Conservation (phyloP, 1,140 invertebrate genomes). For the Campoletis sonorensis region DNA sequence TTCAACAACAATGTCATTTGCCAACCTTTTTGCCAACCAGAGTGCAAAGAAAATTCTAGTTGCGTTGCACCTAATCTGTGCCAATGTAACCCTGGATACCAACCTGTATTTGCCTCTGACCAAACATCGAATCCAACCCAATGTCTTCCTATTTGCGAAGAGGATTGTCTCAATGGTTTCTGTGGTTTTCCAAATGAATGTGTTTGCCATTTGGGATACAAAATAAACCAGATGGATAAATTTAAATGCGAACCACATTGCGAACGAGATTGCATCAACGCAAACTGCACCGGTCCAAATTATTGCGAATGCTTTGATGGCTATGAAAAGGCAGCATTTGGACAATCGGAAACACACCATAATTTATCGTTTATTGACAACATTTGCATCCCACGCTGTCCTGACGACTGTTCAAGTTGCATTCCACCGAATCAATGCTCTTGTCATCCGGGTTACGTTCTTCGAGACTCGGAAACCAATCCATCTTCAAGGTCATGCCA, state of each 20-base stretch:
- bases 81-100: conserved; percentile 11
- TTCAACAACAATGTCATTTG: background rate
- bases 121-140: background rate
- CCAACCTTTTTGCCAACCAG: background rate
- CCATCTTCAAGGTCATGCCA: background rate
- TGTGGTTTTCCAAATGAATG: conserved; percentile 17
- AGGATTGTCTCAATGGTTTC: conserved; percentile 1
- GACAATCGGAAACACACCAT: background rate
- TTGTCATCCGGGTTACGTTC: conserved; percentile 6
- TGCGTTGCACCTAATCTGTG: conserved; percentile 24
- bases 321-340: background rate
- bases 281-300: conserved; percentile 7
- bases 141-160: conserved; percentile 18
- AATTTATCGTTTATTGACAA: background rate
- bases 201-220: conserved; percentile 14
- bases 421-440: conserved; percentile 14
- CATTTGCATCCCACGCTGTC: conserved; percentile 5
- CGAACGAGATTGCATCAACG: conserved; percentile 1
- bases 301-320: conserved; percentile 5
- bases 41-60: background rate
- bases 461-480: background rate
- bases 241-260: conserved; percentile 14
- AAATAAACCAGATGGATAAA: background rate
- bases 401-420: background rate
- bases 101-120: background rate